Evolutionary conservation across 2,797 vertebrate species (phyloP), one percentile per base, ranked within the genome.

Genomic region (Champsocephalus gunnari): DNA sequence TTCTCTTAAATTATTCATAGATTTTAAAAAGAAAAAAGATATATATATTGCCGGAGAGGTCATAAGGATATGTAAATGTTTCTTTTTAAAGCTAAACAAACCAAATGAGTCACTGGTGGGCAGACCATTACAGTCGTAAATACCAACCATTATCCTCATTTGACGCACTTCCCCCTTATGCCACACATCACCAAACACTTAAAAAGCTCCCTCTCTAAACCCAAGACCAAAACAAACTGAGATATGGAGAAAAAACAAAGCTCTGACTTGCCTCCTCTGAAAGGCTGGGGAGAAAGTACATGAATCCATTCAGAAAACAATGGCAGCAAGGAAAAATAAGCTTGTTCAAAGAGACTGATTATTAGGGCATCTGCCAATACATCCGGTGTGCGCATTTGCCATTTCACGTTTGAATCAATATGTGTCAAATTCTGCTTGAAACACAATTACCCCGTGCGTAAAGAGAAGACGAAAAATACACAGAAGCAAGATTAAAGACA

Each of bases 391-490:
- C 12, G 51, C 77, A 44, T 90, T 88, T 86, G 65, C 82, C 68
- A 73, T 71, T 64, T 69, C 75, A 87, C 62, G 55, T 88, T 90
- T 79, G 49, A 92, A 92, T 92, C 89, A 90, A 91, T 93, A 91
- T n/a, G 47, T 92, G 93, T 92, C 89, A 93, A 91, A 93, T 88
- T 92, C 84, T 24, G 71, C 89, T 88, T 84, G 85, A 87, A 93
- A 89, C 80, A 86, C 91, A 92, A 93, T 94, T 91, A 94, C 87
- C 66, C 77, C 12, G 11, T 19, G 64, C 81, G 86, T 85, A 73
- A 86, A 80, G 70, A 85, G 83, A 83, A 72, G 50, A 85, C 11
- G 3, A 49, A 83, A 79, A 81, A 82, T 34, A 87, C 73, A 85
- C 82, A 85, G 73, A 71, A 60, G 60, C 63, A 79, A 87, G 87